Evolutionary conservation across 2,797 vertebrate species (phyloP), one percentile per base, ranked within the genome.

Genomic region (Sibirionetta formosa): DNA sequence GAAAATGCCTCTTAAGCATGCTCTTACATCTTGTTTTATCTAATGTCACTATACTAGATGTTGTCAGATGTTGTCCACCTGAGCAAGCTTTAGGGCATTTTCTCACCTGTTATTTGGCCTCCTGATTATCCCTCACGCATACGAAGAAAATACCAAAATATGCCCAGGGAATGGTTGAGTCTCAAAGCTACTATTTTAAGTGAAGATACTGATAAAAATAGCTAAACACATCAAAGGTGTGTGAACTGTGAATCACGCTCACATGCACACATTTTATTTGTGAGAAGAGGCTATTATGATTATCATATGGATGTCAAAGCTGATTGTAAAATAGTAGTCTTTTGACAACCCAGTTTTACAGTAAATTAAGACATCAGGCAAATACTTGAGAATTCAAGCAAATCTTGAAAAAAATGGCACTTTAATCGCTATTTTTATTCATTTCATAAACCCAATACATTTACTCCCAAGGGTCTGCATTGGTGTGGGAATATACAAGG

Each of bases 391-490:
- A 76, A 31, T 48, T 48, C 48, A 96, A 94, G 33, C 40, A 85
- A 75, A 60, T 82, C 24, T 73, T 64, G 27, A 36, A 19, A 50
- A 89, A 82, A 72, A 86, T 31, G 60, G 53, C 60, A 69, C 29
- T 91, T 95, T 78, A 69, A 69, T 82, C 64, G 60, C 86, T 93
- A 85, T 86, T 96, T 95, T 95, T 96, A 93, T 95, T 93, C 24
- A 72, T 81, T 71, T 80, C 86, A 91, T 71, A 91, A 91, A 92
- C 71, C 82, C 63, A 73, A 73, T 72, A 87, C 40, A 10, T 71
- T 83, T 90, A 77, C n/a, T 91, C 79, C 70, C 40, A 53, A 29
- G 29, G 53, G 65, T 95, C 58, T 78, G 90, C 70, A 82, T 8
- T 53, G 72, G 29, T 65, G 80, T 88, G 46, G 66, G 91, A 95